phyloP scores from a whole-genome alignment of 2,888 invertebrate genomes.

The Apodemia duryi region DNA sequence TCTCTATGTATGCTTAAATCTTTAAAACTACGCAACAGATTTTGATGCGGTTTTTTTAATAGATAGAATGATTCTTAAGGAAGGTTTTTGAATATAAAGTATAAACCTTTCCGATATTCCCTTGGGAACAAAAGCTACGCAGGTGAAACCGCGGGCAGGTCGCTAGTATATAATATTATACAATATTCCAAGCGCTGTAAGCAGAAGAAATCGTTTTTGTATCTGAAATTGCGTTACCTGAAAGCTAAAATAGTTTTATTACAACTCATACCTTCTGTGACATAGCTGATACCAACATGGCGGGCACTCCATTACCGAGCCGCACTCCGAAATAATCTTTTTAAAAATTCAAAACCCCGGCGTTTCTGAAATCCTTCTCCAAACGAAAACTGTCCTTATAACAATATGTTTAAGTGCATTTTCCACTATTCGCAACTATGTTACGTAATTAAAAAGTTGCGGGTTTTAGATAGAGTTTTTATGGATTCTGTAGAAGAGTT shows the following conservation, averaged over 20 bases:
- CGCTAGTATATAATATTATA: neutral
- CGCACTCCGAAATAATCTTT: conserved; percentile 64
- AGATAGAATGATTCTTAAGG: too few species aligned
- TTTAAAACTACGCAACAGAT: too few species aligned
- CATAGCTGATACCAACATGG: conserved; percentile 15
- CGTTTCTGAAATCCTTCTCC: neutral
- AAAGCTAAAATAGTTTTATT: conserved; percentile 15
- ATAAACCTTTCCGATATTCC: too few species aligned
- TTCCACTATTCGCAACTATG: neutral
- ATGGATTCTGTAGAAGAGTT: conserved; percentile 6
- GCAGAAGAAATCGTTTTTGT: neutral
- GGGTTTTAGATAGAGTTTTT: conserved; percentile 11
- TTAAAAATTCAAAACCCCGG: conserved; percentile 60
- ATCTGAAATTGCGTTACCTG: neutral
- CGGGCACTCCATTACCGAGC: conserved; percentile 47
- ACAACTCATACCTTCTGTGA: conserved; percentile 10
- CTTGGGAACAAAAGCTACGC: too few species aligned
- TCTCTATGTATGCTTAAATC: too few species aligned
- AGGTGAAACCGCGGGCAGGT: too few species aligned
- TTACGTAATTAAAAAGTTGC: conserved; percentile 12
- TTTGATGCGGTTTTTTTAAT: too few species aligned
- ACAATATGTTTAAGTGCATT: neutral
- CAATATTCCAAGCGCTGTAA: neutral
- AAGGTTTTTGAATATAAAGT: too few species aligned
- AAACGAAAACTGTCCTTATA: neutral